phyloP scores from a whole-genome alignment of 2,113 vertebrate species.

The Perccottus glenii region DNA sequence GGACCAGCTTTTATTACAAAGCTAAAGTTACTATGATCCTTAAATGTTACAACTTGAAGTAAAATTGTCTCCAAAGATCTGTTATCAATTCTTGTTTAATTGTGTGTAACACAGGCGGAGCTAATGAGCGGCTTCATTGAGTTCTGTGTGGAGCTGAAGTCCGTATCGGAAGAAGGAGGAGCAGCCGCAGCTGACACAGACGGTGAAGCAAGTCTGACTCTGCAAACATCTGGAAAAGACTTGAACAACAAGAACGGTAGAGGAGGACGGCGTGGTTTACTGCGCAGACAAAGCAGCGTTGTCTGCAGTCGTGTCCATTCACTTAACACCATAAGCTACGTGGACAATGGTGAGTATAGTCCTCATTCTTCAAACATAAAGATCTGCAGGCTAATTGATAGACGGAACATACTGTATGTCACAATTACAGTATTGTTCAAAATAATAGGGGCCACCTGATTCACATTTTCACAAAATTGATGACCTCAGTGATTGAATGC shows the following conservation, averaged over 20 bases:
- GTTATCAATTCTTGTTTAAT: neutral
- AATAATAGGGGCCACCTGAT: too few species aligned
- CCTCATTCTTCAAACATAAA: neutral
- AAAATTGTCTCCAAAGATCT: neutral
- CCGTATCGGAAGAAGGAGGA: conserved; percentile 64
- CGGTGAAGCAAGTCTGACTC: conserved; percentile 35
- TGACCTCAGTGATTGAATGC: too few species aligned
- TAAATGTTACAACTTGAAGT: conserved; percentile 6
- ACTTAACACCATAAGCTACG: conserved; percentile 89
- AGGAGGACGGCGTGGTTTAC: conserved; percentile 75
- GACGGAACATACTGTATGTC: neutral
- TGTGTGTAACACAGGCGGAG: conserved; percentile 79
- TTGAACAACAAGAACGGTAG: conserved; percentile 50
- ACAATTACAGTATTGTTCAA: too few species aligned
- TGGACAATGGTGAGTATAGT: conserved; percentile 85
- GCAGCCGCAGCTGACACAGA: conserved; percentile 41
- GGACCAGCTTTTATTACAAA: conserved; percentile 19
- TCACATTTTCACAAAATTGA: too few species aligned
- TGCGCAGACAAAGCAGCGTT: conserved; percentile 86
- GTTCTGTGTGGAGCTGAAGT: conserved; percentile 88
- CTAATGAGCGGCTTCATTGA: conserved; percentile 93
- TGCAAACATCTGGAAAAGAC: conserved; percentile 39
- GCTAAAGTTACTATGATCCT: neutral
- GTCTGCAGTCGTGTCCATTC: conserved; percentile 86
- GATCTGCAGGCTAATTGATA: neutral